phyloP scores from a whole-genome alignment of 2,888 invertebrate species.

The Nasonovia ribisnigri region DNA sequence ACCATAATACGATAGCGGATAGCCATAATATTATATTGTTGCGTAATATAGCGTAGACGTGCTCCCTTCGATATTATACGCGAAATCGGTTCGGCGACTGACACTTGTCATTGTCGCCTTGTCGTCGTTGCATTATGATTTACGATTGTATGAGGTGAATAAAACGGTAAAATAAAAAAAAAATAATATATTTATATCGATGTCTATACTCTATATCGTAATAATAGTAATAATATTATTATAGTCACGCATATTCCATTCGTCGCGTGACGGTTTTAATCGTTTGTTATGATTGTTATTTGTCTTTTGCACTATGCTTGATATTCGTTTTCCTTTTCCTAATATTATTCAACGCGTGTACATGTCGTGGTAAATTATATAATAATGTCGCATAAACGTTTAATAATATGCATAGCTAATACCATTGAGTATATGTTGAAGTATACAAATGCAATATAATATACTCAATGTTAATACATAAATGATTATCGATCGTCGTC shows the following conservation, averaged over 20 bases:
- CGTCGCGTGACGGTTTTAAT: neutral
- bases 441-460: no score
- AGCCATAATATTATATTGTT: neutral
- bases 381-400: neutral
- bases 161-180: neutral
- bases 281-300: neutral
- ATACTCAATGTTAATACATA: neutral
- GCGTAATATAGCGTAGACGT: neutral
- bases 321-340: neutral
- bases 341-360: neutral
- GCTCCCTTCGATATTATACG: neutral
- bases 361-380: neutral
- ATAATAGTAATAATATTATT: neutral
- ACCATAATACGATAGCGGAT: neutral
- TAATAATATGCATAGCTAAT: neutral
- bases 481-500: neutral
- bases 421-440: no score
- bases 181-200: neutral
- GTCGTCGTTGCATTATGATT: neutral
- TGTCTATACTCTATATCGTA: neutral
- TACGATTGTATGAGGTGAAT: neutral
- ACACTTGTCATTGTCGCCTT: neutral
- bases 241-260: neutral
- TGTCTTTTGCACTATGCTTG: neutral
- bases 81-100: neutral